These are phyloP conservation scores for Aepyceros melampus DNA, from an alignment of 2,113 vertebrate genomes.

Conservation along the genomic window DNA sequence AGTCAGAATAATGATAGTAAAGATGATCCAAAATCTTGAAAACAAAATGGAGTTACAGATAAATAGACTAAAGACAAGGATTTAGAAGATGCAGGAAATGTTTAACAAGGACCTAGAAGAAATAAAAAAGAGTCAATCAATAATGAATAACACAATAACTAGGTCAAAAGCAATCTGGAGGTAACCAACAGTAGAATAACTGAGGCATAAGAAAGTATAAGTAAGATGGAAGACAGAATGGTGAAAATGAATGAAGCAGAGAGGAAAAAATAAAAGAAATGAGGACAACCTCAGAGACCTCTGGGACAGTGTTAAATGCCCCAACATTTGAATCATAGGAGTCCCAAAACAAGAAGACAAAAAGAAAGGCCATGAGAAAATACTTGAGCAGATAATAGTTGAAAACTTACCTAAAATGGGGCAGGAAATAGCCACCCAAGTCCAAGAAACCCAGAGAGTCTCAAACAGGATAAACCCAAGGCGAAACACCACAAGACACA, in stretches of 20 bases:
- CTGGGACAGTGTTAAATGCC: neutral
- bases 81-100: neutral
- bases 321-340: neutral
- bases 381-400: neutral
- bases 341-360: neutral
- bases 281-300: neutral
- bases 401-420: neutral
- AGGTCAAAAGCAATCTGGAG: neutral
- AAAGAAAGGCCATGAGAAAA: neutral
- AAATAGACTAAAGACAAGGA: neutral
- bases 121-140: neutral
- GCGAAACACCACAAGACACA: fast-evolving
- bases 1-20: neutral
- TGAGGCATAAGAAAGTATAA: neutral
- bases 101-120: neutral
- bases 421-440: neutral
- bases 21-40: neutral
- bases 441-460: neutral
- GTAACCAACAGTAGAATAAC: neutral
- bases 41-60: neutral
- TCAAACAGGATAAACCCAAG: neutral
- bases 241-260: neutral
- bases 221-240: neutral
- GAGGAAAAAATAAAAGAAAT: neutral
- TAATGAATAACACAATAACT: neutral